Evolutionary conservation across 2,113 vertebrate species (phyloP), one percentile per base, ranked within the genome.

Genomic region (Salvelinus sp.): DNA sequence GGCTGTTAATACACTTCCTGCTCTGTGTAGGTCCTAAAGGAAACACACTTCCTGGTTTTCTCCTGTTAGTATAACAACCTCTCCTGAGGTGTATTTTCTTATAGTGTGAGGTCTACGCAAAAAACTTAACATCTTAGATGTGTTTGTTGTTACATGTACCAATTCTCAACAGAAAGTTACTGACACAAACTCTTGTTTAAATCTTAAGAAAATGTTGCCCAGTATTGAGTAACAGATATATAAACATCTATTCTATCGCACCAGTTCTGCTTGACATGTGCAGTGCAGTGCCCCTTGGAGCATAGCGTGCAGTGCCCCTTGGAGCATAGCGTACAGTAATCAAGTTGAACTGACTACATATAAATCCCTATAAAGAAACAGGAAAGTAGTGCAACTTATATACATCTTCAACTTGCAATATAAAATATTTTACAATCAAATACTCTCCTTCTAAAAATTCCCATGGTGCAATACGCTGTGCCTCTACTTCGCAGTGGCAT

Each of bases 21-120:
- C 28, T 68, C 65, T 22, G 58, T 22, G n/a, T 62, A 62, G 65
- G 65, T 6, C 65, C 6, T 14, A 38, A 27, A 68, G 65, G 65
- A 68, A 68, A 68, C 30, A 38, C 65, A 68, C 65, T 68, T 68
- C 65, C 65, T 68, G 65, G 23, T 67, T 67, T 27, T 30, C 30
- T 68, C 65, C 28, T 16, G 14, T 44, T 44, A 44, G 6, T 33
- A 33, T 33, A 33, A 33, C 33, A 33, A 6, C 33, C 33, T 33
- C 25, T 28, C 63, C 23, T 14, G 13, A 20, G 27, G 4, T 66
- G 27, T 66, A 16, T 28, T 66, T 64, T 23, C 9, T 25, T 10
- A 9, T 66, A 25, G 23, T 66, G 13, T 66, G 64, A 66, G 64
- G 27, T 14, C 27, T 18, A 13, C 4, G 27, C 23, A 28, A 6